Percentiles rank a stretch among this genome's conserved stretches.
phyloP scores from a whole-genome alignment of 92 coral and sea anemone species.

The Epizoanthus rinbou region DNA sequence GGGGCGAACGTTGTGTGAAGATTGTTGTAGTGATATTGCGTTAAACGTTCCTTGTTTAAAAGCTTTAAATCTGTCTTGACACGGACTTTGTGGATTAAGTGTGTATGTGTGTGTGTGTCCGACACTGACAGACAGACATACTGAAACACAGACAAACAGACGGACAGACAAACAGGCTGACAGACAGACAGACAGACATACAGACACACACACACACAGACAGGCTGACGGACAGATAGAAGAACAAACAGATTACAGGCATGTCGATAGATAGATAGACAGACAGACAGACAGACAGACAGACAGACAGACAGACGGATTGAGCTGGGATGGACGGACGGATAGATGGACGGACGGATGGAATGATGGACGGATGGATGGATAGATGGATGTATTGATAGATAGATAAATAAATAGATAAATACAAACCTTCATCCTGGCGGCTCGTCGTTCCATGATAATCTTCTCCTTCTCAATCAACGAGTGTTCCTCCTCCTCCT shows the following conservation, averaged over 20 bases:
- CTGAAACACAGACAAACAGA: background rate
- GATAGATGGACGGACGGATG: no score
- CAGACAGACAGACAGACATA: background rate
- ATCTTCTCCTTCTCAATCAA: slow-evolving; percentile 93
- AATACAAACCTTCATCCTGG: slow-evolving; percentile 74
- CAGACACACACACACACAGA: background rate
- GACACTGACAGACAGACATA: background rate
- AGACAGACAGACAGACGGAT: background rate
- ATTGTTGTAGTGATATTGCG: no score
- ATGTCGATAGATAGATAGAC: background rate
- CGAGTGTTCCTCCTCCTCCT: slow-evolving; percentile 92
- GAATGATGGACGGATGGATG: no score
- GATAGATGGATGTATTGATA: no score
- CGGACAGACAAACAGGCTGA: no score
- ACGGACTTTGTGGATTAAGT: no score
- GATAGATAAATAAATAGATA: background rate
- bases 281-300: background rate
- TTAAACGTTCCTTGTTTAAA: no score
- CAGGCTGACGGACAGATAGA: background rate
- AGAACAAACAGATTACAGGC: no score
- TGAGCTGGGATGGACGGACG: no score
- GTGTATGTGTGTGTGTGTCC: no score
- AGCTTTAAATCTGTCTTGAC: no score
- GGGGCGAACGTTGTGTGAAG: no score
- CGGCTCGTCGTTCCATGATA: slow-evolving; percentile 96